Evolutionary conservation across 2,113 vertebrate genomes (phyloP), one percentile per base, ranked within the genome.

Genomic region (Callipepla squamata): DNA sequence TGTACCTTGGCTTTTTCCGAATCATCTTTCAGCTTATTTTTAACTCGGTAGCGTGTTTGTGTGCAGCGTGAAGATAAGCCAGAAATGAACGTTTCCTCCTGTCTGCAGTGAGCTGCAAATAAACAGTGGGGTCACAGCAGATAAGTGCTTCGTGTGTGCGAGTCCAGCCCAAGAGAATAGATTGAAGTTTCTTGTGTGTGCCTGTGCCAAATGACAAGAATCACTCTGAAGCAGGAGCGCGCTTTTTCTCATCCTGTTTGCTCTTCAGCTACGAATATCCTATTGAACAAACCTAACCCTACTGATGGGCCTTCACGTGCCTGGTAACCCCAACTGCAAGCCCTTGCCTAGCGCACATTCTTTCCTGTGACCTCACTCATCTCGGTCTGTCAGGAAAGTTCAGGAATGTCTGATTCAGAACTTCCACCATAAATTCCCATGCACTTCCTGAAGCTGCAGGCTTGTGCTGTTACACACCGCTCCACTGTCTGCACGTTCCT

Each of bases 21-120:
- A 79, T 94, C 91, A 72, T 93, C 80, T 95, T 95, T 83, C 85
- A 55, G 80, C 82, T 93, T 94, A 58, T 95, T 97, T 93, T 94
- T 78, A 70, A 38, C 72, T 80, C 76, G 87, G 87, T 32, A 77
- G 59, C 48, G 19, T 34, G 75, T 70, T 93, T 92, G 85, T 91
- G 75, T 89, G 65, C 80, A 92, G 51, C 75, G 66, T 90, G 57
- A 53, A 74, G 78, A 93, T 95, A 93, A 95, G 34, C 57, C 72
- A 80, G 67, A 55, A 87, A 85, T 72, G 87, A 82, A 79, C 59
- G 14, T 70, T 96, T 95, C 34, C 75, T 91, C 81, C 80, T 88
- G 80, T 42, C 42, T 76, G 1, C 42, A 65, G 58, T 65, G 72
- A 96, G 92, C 89, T 88, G 32, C 32, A 65, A 91, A 61, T 72